Percentiles rank a stretch among this genome's conserved stretches.
Conservation (phyloP, 2,888 invertebrate species). For the Pharmacophagus antenor region DNA sequence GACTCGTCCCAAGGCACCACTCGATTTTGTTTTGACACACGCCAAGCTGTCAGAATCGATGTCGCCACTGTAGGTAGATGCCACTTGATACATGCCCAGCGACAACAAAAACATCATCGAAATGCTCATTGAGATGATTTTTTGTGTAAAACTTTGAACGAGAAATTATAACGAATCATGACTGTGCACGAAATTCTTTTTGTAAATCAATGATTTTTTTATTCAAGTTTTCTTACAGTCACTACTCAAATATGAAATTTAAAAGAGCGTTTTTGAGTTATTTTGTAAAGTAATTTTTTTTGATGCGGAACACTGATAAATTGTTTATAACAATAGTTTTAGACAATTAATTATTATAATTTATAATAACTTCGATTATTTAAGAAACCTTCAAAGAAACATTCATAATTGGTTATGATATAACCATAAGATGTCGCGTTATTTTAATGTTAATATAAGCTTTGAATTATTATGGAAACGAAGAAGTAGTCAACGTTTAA, state of each 20-base stretch:
- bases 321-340: too few relatives aligned
- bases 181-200: conserved; percentile 42
- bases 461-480: too few relatives aligned
- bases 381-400: too few relatives aligned
- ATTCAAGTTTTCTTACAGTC: conserved; percentile 24
- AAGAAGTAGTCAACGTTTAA: too few relatives aligned
- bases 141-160: conserved; percentile 51
- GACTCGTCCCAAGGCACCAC: conserved; percentile 68
- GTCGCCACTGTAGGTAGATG: conserved; percentile 49
- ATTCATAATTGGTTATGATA: too few relatives aligned
- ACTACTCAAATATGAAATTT: background rate
- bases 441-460: too few relatives aligned
- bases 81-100: conserved; percentile 45
- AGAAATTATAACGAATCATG: conserved; percentile 53
- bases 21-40: conserved; percentile 79
- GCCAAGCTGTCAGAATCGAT: conserved; percentile 55
- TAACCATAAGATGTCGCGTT: too few relatives aligned
- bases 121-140: conserved; percentile 54
- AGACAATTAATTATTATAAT: too few relatives aligned
- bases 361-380: too few relatives aligned
- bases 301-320: too few relatives aligned
- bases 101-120: conserved; percentile 53
- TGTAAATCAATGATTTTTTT: conserved; percentile 15
- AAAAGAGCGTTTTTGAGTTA: background rate
- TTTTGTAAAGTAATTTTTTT: background rate